Percentiles rank a stretch among this genome's conserved stretches.
phyloP scores from a whole-genome alignment of 2,797 vertebrate genomes.

The Alca torda region DNA sequence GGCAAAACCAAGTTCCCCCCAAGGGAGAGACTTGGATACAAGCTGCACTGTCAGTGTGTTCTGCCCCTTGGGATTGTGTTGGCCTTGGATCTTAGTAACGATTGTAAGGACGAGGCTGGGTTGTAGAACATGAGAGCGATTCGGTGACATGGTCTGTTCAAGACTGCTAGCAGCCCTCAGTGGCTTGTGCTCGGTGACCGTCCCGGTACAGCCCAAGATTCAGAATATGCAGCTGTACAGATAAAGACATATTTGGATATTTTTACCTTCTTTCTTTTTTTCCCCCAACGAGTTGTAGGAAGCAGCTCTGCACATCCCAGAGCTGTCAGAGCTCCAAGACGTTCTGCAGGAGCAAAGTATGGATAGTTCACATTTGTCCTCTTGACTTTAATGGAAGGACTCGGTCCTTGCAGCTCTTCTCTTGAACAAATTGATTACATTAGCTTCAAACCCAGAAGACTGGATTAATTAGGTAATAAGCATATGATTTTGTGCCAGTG shows the following conservation, averaged over 20 bases:
- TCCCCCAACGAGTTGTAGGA: background rate
- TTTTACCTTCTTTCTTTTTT: background rate
- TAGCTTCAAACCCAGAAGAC: background rate
- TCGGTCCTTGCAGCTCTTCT: background rate
- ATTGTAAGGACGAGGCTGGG: background rate
- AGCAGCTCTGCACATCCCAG: background rate
- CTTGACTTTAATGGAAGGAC: background rate
- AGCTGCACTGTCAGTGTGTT: background rate
- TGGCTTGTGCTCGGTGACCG: background rate
- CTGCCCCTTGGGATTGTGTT: background rate
- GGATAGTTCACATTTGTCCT: background rate
- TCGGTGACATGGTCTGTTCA: background rate
- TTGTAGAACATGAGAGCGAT: background rate
- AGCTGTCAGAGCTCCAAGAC: background rate
- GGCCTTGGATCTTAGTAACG: background rate
- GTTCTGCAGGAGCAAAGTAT: background rate
- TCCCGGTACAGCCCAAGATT: background rate
- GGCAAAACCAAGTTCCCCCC: background rate
- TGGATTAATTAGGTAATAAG: background rate
- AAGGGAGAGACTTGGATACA: background rate
- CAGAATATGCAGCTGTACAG: background rate
- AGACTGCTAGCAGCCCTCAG: background rate
- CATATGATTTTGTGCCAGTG: background rate
- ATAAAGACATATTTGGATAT: background rate
- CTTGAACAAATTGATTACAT: background rate